These are phyloP conservation scores for Mandrillus leucophaeus DNA, from an alignment of 2,113 vertebrate genomes.

Conservation along the genomic window DNA sequence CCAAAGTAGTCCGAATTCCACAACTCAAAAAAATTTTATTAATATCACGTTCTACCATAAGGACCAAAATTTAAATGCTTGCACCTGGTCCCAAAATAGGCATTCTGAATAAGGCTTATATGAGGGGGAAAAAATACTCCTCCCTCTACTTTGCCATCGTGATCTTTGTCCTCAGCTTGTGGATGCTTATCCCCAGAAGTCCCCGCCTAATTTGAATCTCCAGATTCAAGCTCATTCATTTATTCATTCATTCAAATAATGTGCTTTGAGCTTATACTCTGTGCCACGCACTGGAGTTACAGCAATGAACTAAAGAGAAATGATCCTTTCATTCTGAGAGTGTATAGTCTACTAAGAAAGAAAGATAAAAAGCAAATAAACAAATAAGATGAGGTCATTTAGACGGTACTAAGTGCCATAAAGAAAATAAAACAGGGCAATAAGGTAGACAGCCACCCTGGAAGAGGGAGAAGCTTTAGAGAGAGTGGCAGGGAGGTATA, in stretches of 20 bases:
- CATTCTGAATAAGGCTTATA: neutral
- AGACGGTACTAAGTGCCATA: neutral
- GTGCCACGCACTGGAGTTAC: neutral
- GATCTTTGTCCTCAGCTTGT: neutral
- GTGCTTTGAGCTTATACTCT: neutral
- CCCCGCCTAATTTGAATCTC: neutral
- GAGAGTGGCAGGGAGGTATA: neutral
- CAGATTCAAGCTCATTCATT: neutral
- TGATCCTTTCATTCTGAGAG: neutral
- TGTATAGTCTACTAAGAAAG: neutral
- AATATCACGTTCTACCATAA: neutral
- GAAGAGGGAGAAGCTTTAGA: neutral
- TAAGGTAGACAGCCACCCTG: neutral
- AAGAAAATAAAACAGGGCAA: neutral
- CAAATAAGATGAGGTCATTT: neutral
- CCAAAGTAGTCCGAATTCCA: neutral
- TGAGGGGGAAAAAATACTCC: neutral
- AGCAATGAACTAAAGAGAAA: neutral
- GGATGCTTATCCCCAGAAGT: neutral
- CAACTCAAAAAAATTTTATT: neutral
- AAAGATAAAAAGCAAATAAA: conserved; percentile 3
- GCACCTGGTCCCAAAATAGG: neutral
- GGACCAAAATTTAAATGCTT: neutral
- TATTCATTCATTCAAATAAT: conserved; percentile 16
- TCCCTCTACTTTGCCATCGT: neutral